Evolutionary conservation across 1,140 invertebrate species (phyloP).

Genomic region (Saccostrea echinata): DNA sequence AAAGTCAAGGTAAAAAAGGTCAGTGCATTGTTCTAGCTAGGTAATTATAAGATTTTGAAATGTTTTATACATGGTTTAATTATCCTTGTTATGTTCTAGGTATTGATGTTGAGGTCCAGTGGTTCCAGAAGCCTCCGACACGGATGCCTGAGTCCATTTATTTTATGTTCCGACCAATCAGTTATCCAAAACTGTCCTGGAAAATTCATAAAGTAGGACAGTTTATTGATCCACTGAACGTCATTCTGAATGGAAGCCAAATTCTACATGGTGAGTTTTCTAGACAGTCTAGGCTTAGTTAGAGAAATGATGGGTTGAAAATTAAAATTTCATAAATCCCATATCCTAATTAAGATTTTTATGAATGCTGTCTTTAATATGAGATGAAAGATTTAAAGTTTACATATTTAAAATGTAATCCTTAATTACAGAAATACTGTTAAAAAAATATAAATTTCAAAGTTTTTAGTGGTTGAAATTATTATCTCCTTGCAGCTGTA

Average conservation of each 20-base stretch:
- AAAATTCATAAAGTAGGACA: constrained; percentile 66
- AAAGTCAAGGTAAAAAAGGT: background rate
- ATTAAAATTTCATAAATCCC: no score
- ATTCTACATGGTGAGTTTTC: constrained; percentile 67
- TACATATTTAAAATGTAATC: background rate
- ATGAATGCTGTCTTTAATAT: no score
- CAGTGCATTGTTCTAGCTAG: no score
- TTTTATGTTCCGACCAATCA: constrained; percentile 66
- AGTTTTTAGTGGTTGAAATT: background rate
- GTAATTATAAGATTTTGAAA: background rate
- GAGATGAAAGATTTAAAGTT: no score
- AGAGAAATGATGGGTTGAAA: no score
- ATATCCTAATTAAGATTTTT: no score
- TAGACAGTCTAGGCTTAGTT: no score
- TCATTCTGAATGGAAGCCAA: constrained; percentile 72
- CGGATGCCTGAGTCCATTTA: constrained; percentile 69
- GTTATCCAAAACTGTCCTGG: constrained; percentile 57
- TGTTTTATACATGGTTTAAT: background rate
- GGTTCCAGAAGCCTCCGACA: constrained; percentile 71
- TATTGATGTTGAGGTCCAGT: constrained; percentile 61
- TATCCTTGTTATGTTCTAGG: constrained; percentile 47
- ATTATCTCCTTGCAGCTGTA: constrained; percentile 55
- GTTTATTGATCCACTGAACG: constrained; percentile 67
- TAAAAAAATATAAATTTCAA: background rate
- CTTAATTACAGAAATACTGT: background rate